Base-by-base conservation (phyloP, 2,797 vertebrate species). In the Brachyrhaphis roseni region DNA sequence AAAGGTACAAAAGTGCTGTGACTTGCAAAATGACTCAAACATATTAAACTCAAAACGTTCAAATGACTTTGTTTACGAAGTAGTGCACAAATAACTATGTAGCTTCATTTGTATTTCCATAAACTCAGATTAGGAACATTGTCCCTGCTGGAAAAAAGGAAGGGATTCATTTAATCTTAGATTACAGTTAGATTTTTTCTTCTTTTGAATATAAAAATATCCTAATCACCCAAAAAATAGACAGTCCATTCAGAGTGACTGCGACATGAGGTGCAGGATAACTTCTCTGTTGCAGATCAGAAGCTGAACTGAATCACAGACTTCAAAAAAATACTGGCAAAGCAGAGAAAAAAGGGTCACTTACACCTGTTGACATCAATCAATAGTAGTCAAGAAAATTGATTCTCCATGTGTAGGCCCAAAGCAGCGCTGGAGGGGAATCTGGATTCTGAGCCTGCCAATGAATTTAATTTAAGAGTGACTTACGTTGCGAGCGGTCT, bases 351-450 rank as follows among this genome's bases (percentile, higher is more conserved):
- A 83, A 62, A 84, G 83, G 46, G 78, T 71, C 86, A 76, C 80
- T 88, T 86, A 85, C 78, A 88, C 87, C 78, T 85, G 91, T 89
- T 87, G 89, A 88, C 89, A 93, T 89, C 84, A 86, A 90, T 94
- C 92, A 92, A 90, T 90, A 90, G 83, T 3, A 13, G 79, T 64
- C 59, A 43, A 77, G 78, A 78, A 88, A 89, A 89, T 72, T 41
- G 77, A 90, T 90, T 91, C 83, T 72, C 70, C 72, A 85, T 84
- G 62, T 87, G 82, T 51, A 81, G 74, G 87, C 83, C 78, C 46
- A 81, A 82, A 82, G 74, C 76, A 62, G 83, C 0, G 78, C 86
- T 85, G 73, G 77, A 87, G 86, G 85, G 79, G 68, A 74, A 87
- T 87, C 75, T 84, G 79, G 86, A 78, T 75, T 81, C 66, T 49